These are phyloP conservation scores for Capromys pilorides DNA, from an alignment of 2,797 vertebrate genomes.

Conservation along the genomic window DNA sequence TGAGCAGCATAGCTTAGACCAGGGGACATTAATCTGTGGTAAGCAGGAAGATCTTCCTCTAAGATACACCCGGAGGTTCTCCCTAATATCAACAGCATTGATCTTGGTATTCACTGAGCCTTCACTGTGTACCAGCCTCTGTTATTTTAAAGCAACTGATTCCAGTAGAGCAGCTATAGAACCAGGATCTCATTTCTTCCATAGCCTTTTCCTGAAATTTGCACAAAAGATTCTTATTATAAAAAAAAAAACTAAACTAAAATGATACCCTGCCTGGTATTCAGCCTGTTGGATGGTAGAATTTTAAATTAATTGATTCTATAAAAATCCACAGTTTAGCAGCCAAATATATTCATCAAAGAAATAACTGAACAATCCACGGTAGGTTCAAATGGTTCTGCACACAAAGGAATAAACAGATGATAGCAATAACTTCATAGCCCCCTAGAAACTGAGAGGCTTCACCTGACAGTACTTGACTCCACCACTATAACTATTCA, in stretches of 20 bases:
- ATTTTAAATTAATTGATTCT: constrained; percentile 71
- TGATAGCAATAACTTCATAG: not conserved
- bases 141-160: constrained; percentile 47
- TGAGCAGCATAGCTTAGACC: not conserved
- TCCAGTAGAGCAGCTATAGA: not conserved
- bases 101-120: constrained; percentile 16
- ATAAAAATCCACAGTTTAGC: constrained; percentile 67
- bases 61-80: not conserved
- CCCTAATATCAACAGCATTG: not conserved
- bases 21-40: not conserved
- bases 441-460: not conserved
- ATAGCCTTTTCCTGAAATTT: constrained; percentile 46
- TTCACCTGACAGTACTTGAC: not conserved
- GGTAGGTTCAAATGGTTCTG: not conserved
- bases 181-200: constrained; percentile 30
- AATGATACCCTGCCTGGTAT: constrained; percentile 48
- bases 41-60: not conserved
- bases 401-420: not conserved
- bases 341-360: constrained; percentile 60
- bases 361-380: constrained; percentile 58
- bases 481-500: not conserved
- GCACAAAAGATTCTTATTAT: constrained; percentile 55
- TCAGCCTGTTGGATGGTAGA: constrained; percentile 57
- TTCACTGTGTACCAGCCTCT: not conserved
- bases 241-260: constrained; percentile 55